A percentile compares a stretch with the other conserved stretches of the same genome.
phyloP scores from a whole-genome alignment of 2,797 vertebrate genomes.

The Pogonophryne albipinna region DNA sequence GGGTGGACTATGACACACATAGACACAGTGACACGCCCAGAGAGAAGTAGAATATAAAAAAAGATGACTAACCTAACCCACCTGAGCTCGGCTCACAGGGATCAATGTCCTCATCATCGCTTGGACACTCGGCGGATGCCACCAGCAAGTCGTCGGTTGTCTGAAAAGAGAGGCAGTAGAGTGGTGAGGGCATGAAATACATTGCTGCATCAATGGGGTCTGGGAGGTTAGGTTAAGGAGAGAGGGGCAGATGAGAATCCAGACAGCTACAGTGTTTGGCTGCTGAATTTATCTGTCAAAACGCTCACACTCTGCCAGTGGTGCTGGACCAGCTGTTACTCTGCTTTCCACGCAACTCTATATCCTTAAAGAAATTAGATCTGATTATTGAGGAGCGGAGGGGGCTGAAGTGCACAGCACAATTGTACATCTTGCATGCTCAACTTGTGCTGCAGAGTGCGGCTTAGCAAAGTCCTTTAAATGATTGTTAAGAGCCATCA shows the following conservation, averaged over 20 bases:
- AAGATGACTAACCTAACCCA: constrained; percentile 99
- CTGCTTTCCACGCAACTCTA: constrained; percentile 55
- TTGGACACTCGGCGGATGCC: constrained; percentile 98
- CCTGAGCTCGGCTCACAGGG: constrained; percentile 99
- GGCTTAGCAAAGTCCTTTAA: constrained; percentile 56
- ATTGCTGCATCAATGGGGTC: constrained; percentile 44
- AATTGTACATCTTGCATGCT: constrained; percentile 64
- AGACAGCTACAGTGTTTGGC: constrained; percentile 62
- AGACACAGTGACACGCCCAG: constrained; percentile 81
- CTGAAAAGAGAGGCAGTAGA: constrained; percentile 81
- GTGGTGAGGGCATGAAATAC: constrained; percentile 43
- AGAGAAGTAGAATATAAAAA: constrained; percentile 93
- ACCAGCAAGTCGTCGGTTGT: constrained; percentile 94
- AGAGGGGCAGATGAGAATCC: constrained; percentile 57
- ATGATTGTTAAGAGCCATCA: constrained; percentile 66
- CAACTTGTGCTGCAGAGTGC: constrained; percentile 55
- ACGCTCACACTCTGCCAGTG: constrained; percentile 43
- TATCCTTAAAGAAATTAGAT: constrained; percentile 62
- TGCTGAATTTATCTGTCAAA: constrained; percentile 74
- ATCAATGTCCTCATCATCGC: constrained; percentile 99
- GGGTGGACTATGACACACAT: constrained; percentile 62
- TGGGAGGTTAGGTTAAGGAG: constrained; percentile 59
- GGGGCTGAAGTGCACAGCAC: constrained; percentile 68
- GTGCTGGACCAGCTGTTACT: constrained; percentile 58
- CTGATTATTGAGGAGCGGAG: constrained; percentile 66